Base-by-base conservation (phyloP, 53 echinoderm and acorn worm genomes). In the Astropecten irregularis region DNA sequence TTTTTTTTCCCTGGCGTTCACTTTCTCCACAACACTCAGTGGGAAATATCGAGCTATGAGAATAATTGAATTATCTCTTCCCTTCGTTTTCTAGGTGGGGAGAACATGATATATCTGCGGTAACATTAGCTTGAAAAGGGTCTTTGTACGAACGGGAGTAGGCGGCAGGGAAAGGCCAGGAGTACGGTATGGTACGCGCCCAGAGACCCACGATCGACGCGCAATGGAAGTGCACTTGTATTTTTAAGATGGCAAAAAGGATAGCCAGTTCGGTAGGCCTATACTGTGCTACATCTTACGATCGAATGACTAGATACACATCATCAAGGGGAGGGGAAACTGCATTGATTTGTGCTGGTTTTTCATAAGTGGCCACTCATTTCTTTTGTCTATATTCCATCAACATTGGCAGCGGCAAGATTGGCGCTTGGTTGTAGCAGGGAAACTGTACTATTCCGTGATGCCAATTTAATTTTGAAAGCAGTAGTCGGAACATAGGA, bases 31-130 rank as follows among this genome's bases (percentile, higher is more conserved):
- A 36, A 44, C 29, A 37, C 18, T 9, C 40, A 19, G 62, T 28
- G 26, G 46, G 36, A 0, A 39, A 62, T 79, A 79, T 79, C 46
- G 79, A 79, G 39, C 63, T 56, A 61, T 42, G 28, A 34, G 13
- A 9, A 79, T 79, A 79, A 79, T 79, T 79, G 15, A 79, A 79
- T 79, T 46, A 79, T 44, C 47, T 31, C 61, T 13, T 32, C 47
- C 61, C 61, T 46, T 46, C 40, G 40, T 27, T 40, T 11, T 37
- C 33, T 18, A 40, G 11, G 37, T 39, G 10, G 14, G 1, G 32
- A 23, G 79, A 79, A 79, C 49, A 31, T 33, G 79, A 79, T 79
- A 63, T 21, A 46, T 61, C 22, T 42, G 27, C 47, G 44, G 79
- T 63, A 79, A 61, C 63, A 79, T 60, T 79, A 79, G 33, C 49